Percentiles rank a stretch among this genome's conserved stretches.
Conservation (phyloP, 1,140 invertebrate species). For the Formica selysi region DNA sequence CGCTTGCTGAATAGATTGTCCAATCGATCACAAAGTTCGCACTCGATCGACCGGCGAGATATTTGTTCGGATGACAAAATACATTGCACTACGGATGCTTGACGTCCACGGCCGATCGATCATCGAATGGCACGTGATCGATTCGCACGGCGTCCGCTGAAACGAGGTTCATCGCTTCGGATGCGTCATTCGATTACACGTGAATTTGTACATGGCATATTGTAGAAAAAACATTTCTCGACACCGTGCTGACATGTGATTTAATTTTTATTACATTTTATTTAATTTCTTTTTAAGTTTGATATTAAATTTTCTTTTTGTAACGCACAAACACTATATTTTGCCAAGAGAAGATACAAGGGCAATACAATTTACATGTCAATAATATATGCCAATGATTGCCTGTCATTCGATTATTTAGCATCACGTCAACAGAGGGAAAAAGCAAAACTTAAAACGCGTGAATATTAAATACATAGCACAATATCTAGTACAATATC, state of each 20-base stretch:
- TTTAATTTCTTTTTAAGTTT: slow-evolving; percentile 44
- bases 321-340: slow-evolving; percentile 1
- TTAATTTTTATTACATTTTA: not conserved
- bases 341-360: not conserved
- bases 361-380: slow-evolving; percentile 11
- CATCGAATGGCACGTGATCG: slow-evolving; percentile 71
- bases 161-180: slow-evolving; percentile 63
- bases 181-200: slow-evolving; percentile 61
- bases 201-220: slow-evolving; percentile 68
- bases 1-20: slow-evolving; percentile 75
- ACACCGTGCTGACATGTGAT: slow-evolving; percentile 8
- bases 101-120: slow-evolving; percentile 71
- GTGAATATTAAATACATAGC: not conserved
- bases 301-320: slow-evolving; percentile 27
- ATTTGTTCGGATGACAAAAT: slow-evolving; percentile 75
- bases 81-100: slow-evolving; percentile 68
- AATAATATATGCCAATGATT: slow-evolving; percentile 24
- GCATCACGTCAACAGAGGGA: not conserved
- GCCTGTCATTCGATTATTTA: slow-evolving; percentile 21
- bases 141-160: slow-evolving; percentile 67
- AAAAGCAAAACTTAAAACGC: not conserved
- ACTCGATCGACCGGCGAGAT: slow-evolving; percentile 73
- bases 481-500: not conserved
- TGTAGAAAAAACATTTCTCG: slow-evolving; percentile 55
- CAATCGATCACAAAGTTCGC: slow-evolving; percentile 76